Conservation (phyloP, 1,140 invertebrate species). For the Antheraea pernyi region DNA sequence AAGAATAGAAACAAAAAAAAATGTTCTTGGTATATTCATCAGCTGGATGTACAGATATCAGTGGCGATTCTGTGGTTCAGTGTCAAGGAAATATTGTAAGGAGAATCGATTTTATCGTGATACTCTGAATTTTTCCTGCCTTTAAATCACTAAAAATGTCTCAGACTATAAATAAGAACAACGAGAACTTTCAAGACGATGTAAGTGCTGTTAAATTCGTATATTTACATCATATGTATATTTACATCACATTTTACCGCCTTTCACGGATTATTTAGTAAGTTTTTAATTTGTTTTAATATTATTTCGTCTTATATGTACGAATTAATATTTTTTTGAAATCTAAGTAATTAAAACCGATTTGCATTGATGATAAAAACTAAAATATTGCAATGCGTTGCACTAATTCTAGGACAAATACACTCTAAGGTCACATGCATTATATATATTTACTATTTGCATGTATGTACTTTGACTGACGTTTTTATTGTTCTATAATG, state of each 20-base stretch:
- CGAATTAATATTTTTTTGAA: not conserved
- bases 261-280: not conserved
- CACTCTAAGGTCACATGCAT: not conserved
- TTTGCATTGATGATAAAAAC: not conserved
- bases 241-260: constrained; percentile 12
- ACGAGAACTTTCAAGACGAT: constrained; percentile 81
- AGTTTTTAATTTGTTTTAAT: not conserved
- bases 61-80: constrained; percentile 3
- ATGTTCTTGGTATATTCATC: not conserved
- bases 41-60: not conserved
- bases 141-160: constrained; percentile 42
- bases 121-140: not conserved
- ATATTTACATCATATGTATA: constrained; percentile 9
- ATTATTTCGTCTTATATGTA: not conserved
- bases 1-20: no score
- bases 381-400: constrained; percentile 27
- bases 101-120: constrained; percentile 10
- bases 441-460: not conserved
- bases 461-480: constrained; percentile 2
- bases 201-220: constrained; percentile 56
- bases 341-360: not conserved
- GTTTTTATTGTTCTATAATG: not conserved
- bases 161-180: constrained; percentile 66
- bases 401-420: constrained; percentile 6
- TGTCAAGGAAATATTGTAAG: constrained; percentile 4